Conservation (phyloP, 35 echinoderm and acorn worm species). For the Stichopus chloronotus region DNA sequence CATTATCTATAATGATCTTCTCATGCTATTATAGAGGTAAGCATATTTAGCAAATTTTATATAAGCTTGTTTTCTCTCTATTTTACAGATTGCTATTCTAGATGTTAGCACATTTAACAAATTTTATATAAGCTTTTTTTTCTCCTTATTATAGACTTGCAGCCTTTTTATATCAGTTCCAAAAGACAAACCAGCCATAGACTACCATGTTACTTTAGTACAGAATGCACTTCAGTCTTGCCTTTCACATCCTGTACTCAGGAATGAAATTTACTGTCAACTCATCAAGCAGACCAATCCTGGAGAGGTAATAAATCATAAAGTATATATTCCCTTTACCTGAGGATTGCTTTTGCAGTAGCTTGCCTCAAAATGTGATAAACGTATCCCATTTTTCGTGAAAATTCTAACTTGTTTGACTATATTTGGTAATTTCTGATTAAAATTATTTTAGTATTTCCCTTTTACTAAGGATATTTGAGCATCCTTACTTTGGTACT, state of each 20-base stretch:
- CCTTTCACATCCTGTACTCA: conserved; percentile 88
- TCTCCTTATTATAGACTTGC: conserved; percentile 65
- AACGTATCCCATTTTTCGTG: no score
- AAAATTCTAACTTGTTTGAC: no score
- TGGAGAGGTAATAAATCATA: conserved; percentile 21
- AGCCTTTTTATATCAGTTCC: conserved; percentile 88
- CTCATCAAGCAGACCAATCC: conserved; percentile 97
- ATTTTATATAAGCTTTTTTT: neutral
- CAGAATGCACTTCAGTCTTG: conserved; percentile 98
- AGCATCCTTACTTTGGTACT: no score
- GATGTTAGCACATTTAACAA: no score
- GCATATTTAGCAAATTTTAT: no score
- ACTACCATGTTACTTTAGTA: conserved; percentile 96
- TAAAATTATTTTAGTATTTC: no score
- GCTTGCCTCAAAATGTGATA: no score
- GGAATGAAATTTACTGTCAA: conserved; percentile 98
- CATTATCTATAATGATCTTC: no score
- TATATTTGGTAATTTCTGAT: no score
- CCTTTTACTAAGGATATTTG: no score
- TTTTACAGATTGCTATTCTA: conserved; percentile 44
- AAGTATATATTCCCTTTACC: neutral
- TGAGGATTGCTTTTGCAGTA: neutral
- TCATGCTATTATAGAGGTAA: no score
- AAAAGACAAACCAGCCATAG: conserved; percentile 91
- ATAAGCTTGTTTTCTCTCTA: neutral